Conservation (phyloP, 2,113 vertebrate species). For the Lampris megalopsis region DNA sequence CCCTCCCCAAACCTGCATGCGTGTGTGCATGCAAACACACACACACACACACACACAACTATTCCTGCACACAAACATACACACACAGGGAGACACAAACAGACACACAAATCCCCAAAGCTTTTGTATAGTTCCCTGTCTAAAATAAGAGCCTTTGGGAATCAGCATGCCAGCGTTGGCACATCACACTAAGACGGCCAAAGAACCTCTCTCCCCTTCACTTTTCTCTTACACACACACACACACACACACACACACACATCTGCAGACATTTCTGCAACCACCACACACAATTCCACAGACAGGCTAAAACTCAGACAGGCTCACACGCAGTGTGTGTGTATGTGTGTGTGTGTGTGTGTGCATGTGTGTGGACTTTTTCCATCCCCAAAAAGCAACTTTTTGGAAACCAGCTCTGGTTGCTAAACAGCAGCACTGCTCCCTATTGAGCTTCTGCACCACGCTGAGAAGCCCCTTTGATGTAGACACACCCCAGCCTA, state of each 20-base stretch:
- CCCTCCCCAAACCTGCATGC: not conserved
- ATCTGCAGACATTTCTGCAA: not conserved
- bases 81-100: not conserved
- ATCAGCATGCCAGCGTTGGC: constrained; percentile 1
- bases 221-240: no score
- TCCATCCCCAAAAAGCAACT: not conserved
- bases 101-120: constrained; percentile 17
- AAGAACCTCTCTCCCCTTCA: not conserved
- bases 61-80: not conserved
- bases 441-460: constrained; percentile 18
- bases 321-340: not conserved
- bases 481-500: constrained; percentile 41
- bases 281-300: not conserved
- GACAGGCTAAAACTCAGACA: not conserved
- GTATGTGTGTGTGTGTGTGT: no score
- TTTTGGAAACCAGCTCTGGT: constrained; percentile 3
- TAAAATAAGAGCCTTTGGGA: constrained; percentile 9
- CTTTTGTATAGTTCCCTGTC: constrained; percentile 5
- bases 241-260: constrained; percentile 9
- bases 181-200: constrained; percentile 3
- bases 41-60: not conserved
- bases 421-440: not conserved
- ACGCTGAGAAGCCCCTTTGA: constrained; percentile 51
- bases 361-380: not conserved
- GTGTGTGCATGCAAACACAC: not conserved